Percentiles rank a stretch among this genome's conserved stretches.
Conservation (phyloP, 2,797 vertebrate species). For the Avahi laniger region DNA sequence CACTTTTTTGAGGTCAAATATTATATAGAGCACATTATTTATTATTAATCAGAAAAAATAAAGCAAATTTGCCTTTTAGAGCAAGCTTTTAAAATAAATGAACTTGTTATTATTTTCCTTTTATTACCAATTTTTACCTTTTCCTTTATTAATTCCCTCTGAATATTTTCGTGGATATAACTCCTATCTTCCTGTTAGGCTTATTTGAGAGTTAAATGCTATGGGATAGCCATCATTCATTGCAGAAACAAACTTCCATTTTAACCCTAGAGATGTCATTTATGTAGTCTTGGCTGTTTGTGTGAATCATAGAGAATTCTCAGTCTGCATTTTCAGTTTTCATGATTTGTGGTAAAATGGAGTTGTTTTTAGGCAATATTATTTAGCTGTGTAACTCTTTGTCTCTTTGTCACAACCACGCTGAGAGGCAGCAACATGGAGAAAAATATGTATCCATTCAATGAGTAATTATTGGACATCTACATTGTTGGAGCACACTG, state of each 20-base stretch:
- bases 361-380: neutral
- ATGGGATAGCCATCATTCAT: neutral
- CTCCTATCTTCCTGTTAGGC: neutral
- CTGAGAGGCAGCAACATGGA: neutral
- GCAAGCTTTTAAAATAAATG: neutral
- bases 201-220: neutral
- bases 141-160: neutral
- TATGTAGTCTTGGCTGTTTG: neutral
- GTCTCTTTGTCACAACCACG: neutral
- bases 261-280: neutral
- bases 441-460: neutral
- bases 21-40: neutral
- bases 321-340: neutral
- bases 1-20: slow-evolving; percentile 13
- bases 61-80: slow-evolving; percentile 29
- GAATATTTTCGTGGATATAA: neutral
- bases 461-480: neutral
- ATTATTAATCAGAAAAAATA: slow-evolving; percentile 13
- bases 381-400: neutral
- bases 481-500: neutral
- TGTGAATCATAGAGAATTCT: neutral
- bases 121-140: neutral
- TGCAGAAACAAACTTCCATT: neutral
- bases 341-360: neutral
- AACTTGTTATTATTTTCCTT: neutral